Conservation (phyloP, 1,140 invertebrate genomes). For the Drosophila ohnishii region DNA sequence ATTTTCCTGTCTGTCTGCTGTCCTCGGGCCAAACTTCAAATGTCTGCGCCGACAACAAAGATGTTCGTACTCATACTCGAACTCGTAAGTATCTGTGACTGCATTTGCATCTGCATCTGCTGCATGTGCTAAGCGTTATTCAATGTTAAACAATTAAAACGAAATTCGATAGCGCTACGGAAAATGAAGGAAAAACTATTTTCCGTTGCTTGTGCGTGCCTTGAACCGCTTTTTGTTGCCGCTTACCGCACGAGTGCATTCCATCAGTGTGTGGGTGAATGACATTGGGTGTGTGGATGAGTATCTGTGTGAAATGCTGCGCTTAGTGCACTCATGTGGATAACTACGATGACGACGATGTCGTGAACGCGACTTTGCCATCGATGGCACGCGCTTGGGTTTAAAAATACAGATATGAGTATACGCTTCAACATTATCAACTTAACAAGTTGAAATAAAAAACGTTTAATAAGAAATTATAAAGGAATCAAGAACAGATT, state of each 20-base stretch:
- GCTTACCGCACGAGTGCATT: conserved; percentile 60
- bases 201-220: conserved; percentile 34
- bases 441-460: not conserved
- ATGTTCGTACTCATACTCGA: not conserved
- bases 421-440: not conserved
- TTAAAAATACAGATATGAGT: conserved; percentile 2
- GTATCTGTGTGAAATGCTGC: conserved; percentile 28
- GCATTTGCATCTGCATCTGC: conserved; percentile 13
- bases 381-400: conserved; percentile 56
- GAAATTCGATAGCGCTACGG: conserved; percentile 50
- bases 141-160: conserved; percentile 52
- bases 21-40: conserved; percentile 32
- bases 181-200: conserved; percentile 43
- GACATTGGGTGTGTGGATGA: conserved; percentile 16
- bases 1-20: conserved; percentile 50
- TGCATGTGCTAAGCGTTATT: conserved; percentile 36
- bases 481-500: not conserved
- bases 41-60: conserved; percentile 23
- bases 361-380: conserved; percentile 39
- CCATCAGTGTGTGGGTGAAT: conserved; percentile 32
- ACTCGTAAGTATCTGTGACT: conserved; percentile 15
- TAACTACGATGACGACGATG: conserved; percentile 42
- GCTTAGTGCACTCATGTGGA: conserved; percentile 68
- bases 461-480: not conserved
- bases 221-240: conserved; percentile 32